Percentiles rank a stretch among this genome's conserved stretches.
Conservation (phyloP, 2,113 vertebrate species). For the Forbesichthys agassizii region DNA sequence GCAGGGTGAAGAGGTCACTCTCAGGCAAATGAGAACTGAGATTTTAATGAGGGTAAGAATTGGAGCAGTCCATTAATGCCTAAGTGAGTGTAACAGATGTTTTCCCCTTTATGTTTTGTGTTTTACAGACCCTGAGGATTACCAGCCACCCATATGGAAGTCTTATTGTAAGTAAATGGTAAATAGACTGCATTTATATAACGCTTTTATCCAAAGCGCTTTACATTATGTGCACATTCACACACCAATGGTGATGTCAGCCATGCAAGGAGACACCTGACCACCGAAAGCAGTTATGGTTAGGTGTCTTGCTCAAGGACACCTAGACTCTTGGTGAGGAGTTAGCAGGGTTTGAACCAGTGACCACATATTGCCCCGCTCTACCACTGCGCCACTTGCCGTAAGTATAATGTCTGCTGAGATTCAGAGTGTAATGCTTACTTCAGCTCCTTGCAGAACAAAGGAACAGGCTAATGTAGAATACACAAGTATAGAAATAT, state of each 20-base stretch:
- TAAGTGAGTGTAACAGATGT: constrained; percentile 28
- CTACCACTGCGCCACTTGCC: too few species aligned
- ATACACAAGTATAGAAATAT: constrained; percentile 1
- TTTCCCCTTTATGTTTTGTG: constrained; percentile 54
- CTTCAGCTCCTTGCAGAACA: constrained; percentile 11
- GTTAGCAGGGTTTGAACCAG: too few species aligned
- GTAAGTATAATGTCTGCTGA: background rate
- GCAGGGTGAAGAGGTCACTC: constrained; percentile 14
- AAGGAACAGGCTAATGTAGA: constrained; percentile 3
- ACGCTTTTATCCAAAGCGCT: too few species aligned
- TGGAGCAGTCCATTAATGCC: constrained; percentile 27
- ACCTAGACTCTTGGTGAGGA: too few species aligned
- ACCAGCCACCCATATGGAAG: constrained; percentile 99
- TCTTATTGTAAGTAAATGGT: constrained; percentile 90
- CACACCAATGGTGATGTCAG: too few species aligned
- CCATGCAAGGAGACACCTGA: too few species aligned
- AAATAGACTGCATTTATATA: too few species aligned
- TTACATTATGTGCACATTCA: too few species aligned
- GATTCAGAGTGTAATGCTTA: constrained; percentile 19
- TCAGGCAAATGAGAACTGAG: constrained; percentile 14
- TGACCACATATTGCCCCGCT: too few species aligned
- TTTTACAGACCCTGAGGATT: constrained; percentile 94
- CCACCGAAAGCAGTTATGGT: too few species aligned
- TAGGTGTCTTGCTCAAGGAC: too few species aligned
- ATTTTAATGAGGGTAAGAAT: constrained; percentile 41